Conservation (phyloP, 2,888 invertebrate species). For the Ypsolopha sequella region DNA sequence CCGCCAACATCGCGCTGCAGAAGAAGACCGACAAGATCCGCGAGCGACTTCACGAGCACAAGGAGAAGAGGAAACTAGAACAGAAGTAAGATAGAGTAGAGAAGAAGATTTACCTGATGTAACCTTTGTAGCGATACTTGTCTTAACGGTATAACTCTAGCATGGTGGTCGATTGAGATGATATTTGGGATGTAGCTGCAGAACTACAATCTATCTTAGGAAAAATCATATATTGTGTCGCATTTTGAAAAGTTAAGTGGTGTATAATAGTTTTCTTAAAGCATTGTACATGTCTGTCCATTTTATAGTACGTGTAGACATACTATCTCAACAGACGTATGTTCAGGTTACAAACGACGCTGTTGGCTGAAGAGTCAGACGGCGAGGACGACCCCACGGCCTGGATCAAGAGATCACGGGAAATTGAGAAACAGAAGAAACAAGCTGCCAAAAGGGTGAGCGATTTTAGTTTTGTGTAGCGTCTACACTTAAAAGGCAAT, state of each 20-base stretch:
- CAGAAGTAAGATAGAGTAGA: constrained; percentile 53
- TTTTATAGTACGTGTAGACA: no score
- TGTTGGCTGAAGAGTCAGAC: constrained; percentile 77
- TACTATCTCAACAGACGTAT: background rate
- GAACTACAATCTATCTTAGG: no score
- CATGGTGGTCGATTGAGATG: no score
- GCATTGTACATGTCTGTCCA: no score
- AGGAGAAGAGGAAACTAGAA: constrained; percentile 84
- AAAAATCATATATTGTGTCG: no score
- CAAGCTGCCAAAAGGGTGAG: constrained; percentile 86
- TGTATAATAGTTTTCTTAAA: no score
- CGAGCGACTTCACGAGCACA: constrained; percentile 81
- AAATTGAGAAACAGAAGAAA: constrained; percentile 81
- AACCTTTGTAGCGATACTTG: no score
- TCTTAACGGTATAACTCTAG: no score
- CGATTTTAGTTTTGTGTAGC: constrained; percentile 9
- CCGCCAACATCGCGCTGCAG: constrained; percentile 79
- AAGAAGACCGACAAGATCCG: constrained; percentile 84
- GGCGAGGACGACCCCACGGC: constrained; percentile 77
- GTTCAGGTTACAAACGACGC: constrained; percentile 38
- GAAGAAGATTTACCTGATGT: background rate
- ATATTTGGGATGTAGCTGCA: no score
- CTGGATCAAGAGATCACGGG: constrained; percentile 89
- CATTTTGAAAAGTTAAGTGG: no score
- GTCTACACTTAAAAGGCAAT: no score